Evolutionary conservation across 2,113 vertebrate genomes (phyloP), one percentile per base, ranked within the genome.

Genomic region (Lampris megalopsis): DNA sequence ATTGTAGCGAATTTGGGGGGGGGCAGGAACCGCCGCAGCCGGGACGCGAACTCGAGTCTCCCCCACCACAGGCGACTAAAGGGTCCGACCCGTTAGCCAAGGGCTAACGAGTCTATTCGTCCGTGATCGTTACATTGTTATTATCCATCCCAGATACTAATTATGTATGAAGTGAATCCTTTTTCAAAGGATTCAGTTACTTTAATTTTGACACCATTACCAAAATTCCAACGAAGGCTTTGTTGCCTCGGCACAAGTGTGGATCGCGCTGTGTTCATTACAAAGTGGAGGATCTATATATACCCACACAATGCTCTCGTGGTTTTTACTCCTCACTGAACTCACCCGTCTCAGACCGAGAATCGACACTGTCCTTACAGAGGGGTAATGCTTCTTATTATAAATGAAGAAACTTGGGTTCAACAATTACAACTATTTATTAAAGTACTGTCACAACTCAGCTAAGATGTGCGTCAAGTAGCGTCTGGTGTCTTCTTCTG

Each of bases 121-220:
- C n/a, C n/a, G n/a, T n/a, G n/a, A n/a, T n/a, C n/a, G n/a, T n/a
- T n/a, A n/a, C n/a, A n/a, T n/a, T n/a, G n/a, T n/a, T n/a, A 45
- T 5, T 45, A 2, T 4, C 43, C 69, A 58, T 66, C 74, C 68
- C 69, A 66, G 74, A 62, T 41, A 66, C 47, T 56, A 68, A 69
- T 69, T 48, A 59, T 43, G 11, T 58, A 35, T 61, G 10, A 7
- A 45, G 48, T 61, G 58, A 47, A 36, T 47, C 50, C 35, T n/a
- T 60, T 71, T 64, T 8, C 4, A 41, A 63, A 64, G 49, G 54
- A 56, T 11, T 45, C 47, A 10, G 8, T 36, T 49, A 52, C n/a
- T 10, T 7, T 3, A 24, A 64, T 54, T 43, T 48, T 43, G 45
- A 47, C 24, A n/a, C 43, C 35, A 64, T 64, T 37, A 64, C 2